Evolutionary conservation across 2,888 invertebrate species (phyloP).

Genomic region (Saturnia pavonia): DNA sequence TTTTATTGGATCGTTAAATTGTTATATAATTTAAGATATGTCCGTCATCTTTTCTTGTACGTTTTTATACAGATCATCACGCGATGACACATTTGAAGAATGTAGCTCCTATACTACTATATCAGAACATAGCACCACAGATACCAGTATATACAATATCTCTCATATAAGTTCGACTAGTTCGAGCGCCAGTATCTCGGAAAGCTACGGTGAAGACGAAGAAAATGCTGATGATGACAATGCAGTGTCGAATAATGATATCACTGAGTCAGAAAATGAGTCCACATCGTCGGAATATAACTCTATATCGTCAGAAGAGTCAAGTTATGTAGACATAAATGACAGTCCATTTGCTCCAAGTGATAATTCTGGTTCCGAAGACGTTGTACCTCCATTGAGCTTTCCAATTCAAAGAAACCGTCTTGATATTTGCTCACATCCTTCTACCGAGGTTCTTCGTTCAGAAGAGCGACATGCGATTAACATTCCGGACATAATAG

Average conservation of each 20-base stretch:
- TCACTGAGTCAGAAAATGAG: not conserved
- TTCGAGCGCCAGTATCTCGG: not conserved
- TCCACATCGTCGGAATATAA: not conserved
- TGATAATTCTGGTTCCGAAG: too few relatives aligned
- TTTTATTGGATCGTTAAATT: not conserved
- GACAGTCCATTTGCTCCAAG: too few relatives aligned
- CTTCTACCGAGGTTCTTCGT: too few relatives aligned
- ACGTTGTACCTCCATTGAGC: too few relatives aligned
- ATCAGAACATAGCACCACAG: constrained; percentile 60
- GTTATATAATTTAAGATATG: not conserved
- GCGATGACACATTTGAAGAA: constrained; percentile 19
- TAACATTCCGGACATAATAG: too few relatives aligned
- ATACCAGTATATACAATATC: constrained; percentile 51
- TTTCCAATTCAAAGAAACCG: too few relatives aligned
- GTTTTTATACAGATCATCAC: constrained; percentile 20
- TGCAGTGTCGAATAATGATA: not conserved
- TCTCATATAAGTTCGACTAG: not conserved
- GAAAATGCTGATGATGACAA: too few relatives aligned
- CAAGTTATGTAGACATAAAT: too few relatives aligned
- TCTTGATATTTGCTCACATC: too few relatives aligned
- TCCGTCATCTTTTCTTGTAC: constrained; percentile 13
- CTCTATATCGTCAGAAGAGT: not conserved
- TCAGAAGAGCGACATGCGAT: too few relatives aligned
- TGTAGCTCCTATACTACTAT: constrained; percentile 52
- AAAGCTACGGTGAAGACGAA: not conserved